A percentile compares a stretch with the other conserved stretches of the same genome.
These are phyloP conservation scores for Synodontis membranacea DNA, from an alignment of 2,113 vertebrate genomes.

Conservation along the genomic window DNA sequence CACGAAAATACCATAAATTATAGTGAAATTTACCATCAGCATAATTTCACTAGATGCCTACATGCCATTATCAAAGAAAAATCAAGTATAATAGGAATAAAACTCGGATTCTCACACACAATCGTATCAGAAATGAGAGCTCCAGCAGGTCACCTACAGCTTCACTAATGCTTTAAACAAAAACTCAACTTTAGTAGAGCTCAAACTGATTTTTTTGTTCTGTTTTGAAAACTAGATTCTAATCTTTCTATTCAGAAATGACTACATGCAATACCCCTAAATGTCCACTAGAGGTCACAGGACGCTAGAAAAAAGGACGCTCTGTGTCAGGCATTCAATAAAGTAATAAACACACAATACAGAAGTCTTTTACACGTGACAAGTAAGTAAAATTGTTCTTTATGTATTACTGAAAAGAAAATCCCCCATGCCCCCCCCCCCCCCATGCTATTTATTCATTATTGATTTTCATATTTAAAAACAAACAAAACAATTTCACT, in stretches of 20 bases:
- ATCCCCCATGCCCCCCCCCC: no score
- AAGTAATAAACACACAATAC: not conserved
- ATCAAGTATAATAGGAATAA: not conserved
- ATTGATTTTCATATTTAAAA: no score
- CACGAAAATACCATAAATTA: not conserved
- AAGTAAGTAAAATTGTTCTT: not conserved
- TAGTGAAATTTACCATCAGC: not conserved
- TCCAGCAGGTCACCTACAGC: not conserved
- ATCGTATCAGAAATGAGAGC: not conserved
- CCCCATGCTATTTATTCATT: no score
- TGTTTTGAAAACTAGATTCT: no score
- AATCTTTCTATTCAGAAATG: not conserved
- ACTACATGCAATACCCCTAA: conserved; percentile 51
- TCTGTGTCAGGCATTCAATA: not conserved
- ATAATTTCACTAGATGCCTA: no score
- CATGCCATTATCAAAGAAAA: not conserved
- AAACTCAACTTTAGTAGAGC: no score
- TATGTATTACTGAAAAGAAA: not conserved
- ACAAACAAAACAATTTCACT: no score
- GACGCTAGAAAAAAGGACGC: conserved; percentile 46
- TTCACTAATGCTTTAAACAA: not conserved
- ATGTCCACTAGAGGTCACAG: conserved; percentile 77
- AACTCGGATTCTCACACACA: not conserved
- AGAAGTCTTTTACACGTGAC: not conserved
- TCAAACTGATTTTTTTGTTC: no score